Conservation (phyloP, 2,888 invertebrate genomes). For the Torymus auratus region DNA sequence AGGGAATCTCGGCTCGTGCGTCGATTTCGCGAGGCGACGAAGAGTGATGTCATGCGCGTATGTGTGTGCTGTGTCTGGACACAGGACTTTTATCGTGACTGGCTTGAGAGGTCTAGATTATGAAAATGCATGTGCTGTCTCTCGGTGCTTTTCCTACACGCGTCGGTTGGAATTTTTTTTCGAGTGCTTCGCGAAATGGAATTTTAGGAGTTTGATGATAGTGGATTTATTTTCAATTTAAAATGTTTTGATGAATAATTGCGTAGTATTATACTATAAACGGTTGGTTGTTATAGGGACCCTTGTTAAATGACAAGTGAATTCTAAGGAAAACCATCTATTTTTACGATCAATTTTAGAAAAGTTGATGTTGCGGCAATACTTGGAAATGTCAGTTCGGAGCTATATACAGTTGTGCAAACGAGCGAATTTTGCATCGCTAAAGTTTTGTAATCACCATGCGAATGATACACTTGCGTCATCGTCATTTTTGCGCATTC, state of each 20-base stretch:
- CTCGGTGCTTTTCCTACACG: no score
- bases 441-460: not conserved
- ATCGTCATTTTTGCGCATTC: constrained; percentile 9
- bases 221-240: no score
- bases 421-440: constrained; percentile 10
- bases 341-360: constrained; percentile 7
- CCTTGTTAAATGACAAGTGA: no score
- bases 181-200: no score
- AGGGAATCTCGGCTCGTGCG: constrained; percentile 1
- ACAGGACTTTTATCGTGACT: not conserved
- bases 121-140: not conserved
- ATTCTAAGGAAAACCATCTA: not conserved
- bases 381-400: not conserved
- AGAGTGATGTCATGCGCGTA: constrained; percentile 21
- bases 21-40: constrained; percentile 1
- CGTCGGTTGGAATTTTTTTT: no score
- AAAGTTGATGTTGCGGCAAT: not conserved
- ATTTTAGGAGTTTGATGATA: no score
- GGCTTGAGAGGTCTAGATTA: constrained; percentile 5
- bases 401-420: constrained; percentile 1
- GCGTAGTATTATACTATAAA: no score
- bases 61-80: not conserved
- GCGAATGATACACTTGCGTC: not conserved
- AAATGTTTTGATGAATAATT: no score
- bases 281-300: no score